Evolutionary conservation across 1,140 invertebrate genomes (phyloP).

Genomic region (Drosophila sp.): DNA sequence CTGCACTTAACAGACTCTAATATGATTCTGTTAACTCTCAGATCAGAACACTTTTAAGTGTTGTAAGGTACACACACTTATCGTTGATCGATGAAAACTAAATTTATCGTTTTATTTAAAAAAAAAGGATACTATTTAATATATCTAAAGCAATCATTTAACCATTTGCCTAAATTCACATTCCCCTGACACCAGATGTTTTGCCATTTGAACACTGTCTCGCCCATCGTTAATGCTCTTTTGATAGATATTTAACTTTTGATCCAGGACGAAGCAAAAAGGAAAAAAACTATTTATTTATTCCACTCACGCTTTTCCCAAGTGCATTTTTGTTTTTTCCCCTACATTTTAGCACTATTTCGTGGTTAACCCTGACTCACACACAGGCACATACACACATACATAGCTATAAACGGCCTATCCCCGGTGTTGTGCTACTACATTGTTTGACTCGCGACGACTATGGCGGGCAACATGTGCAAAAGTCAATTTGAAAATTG

Average conservation of each 20-base stretch:
- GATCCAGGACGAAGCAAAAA: constrained; percentile 2
- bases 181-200: neutral
- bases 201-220: constrained; percentile 7
- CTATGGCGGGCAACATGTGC: constrained; percentile 67
- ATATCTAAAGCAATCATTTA: neutral
- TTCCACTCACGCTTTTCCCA: constrained; percentile 61
- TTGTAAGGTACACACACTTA: too few relatives aligned
- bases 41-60: too few relatives aligned
- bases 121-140: neutral
- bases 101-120: neutral
- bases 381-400: constrained; percentile 12
- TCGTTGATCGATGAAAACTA: constrained; percentile 1
- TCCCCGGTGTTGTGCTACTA: constrained; percentile 52
- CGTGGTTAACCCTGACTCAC: constrained; percentile 37
- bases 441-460: constrained; percentile 67
- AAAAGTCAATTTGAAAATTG: constrained; percentile 81
- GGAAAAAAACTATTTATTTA: constrained; percentile 41
- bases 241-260: constrained; percentile 69
- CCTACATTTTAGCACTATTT: constrained; percentile 42
- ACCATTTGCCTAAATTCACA: neutral
- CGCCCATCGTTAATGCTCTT: constrained; percentile 50
- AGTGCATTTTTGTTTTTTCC: constrained; percentile 50
- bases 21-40: neutral
- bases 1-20: neutral
- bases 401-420: neutral